Evolutionary conservation across 2,888 invertebrate species (phyloP).

Genomic region (Rotaria socialis): DNA sequence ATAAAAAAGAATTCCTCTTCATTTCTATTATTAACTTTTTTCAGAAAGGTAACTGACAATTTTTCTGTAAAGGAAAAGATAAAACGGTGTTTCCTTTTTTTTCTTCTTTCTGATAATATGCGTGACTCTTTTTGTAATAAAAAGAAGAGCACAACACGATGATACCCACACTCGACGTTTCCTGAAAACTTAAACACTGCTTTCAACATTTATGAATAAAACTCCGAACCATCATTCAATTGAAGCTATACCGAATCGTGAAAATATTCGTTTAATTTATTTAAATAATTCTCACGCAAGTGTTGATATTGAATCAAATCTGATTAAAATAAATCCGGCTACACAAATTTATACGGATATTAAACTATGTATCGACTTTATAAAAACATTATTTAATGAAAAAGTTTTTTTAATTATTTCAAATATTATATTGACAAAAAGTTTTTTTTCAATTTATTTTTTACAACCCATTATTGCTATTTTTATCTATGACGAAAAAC

Average conservation of each 20-base stretch:
- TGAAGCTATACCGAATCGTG: background rate
- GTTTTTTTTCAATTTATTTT: background rate
- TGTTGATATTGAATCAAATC: background rate
- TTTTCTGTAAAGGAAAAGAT: no score
- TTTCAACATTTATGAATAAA: background rate
- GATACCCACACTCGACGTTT: background rate
- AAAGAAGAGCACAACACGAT: no score
- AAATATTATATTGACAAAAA: background rate
- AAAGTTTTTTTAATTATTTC: background rate
- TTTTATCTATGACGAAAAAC: background rate
- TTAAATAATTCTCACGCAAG: background rate
- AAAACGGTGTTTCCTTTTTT: no score
- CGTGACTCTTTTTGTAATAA: no score
- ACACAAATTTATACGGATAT: background rate
- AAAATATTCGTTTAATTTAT: slow-evolving; percentile 4
- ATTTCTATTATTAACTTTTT: no score
- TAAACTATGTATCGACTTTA: background rate
- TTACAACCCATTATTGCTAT: background rate
- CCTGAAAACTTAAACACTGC: background rate
- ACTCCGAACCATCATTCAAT: background rate
- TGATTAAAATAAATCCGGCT: background rate
- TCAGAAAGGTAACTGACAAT: no score
- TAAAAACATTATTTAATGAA: background rate
- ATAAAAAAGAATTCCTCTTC: no score
- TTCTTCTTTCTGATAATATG: no score